A percentile compares a stretch with the other conserved stretches of the same genome.
Evolutionary conservation across 2,888 invertebrate genomes (phyloP).

Genomic region (Cheilosia impressa): DNA sequence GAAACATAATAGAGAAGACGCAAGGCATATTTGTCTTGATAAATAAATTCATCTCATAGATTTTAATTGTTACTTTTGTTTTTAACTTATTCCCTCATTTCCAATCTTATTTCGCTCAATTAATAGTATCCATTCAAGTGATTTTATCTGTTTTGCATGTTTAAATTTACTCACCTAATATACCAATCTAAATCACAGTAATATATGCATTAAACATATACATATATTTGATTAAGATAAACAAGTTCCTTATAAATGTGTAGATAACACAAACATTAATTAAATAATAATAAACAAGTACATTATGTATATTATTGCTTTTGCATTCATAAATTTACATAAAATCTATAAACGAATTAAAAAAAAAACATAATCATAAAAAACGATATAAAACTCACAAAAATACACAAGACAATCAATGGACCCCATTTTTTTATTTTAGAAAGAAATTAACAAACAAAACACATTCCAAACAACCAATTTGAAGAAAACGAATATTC

Average conservation of each 20-base stretch:
- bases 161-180: neutral
- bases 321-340: conserved; percentile 67
- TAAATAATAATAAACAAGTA: conserved; percentile 55
- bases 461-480: conserved; percentile 42
- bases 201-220: conserved; percentile 15
- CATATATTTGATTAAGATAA: conserved; percentile 32
- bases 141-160: neutral
- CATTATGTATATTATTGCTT: conserved; percentile 69
- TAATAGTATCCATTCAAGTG: conserved; percentile 46
- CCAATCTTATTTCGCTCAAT: conserved; percentile 52
- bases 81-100: neutral
- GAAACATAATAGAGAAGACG: too few relatives aligned
- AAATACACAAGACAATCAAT: conserved; percentile 75
- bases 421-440: conserved; percentile 63
- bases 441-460: conserved; percentile 39
- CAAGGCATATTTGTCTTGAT: neutral
- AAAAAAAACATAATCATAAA: conserved; percentile 54
- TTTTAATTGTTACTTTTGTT: neutral
- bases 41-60: neutral
- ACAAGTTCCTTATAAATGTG: conserved; percentile 74
- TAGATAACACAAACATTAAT: conserved; percentile 42
- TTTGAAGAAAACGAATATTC: conserved; percentile 20
- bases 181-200: conserved; percentile 9
- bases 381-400: conserved; percentile 67
- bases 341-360: conserved; percentile 42